These are phyloP conservation scores for Biston betularia DNA, from an alignment of 2,888 invertebrate genomes.

Conservation along the genomic window DNA sequence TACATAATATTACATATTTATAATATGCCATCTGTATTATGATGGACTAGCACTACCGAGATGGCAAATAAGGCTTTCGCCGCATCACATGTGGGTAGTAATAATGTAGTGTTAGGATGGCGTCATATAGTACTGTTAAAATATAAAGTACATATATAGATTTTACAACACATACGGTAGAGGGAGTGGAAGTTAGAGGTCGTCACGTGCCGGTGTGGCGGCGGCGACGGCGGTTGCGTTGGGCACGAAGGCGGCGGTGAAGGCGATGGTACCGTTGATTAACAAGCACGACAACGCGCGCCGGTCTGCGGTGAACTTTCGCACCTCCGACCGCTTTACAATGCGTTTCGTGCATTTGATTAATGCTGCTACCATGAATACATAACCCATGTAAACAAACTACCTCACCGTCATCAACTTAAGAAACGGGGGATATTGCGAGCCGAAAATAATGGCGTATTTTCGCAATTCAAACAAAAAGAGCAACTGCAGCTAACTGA, in stretches of 20 bases:
- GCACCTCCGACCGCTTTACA: neutral
- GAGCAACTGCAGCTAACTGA: too few species aligned
- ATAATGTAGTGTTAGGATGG: too few species aligned
- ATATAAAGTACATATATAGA: neutral
- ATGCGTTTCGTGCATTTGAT: neutral
- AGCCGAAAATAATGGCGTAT: neutral
- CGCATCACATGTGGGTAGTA: too few species aligned
- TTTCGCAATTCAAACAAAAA: neutral
- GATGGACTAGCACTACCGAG: too few species aligned
- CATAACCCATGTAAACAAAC: slow-evolving; percentile 5
- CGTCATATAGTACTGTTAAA: neutral
- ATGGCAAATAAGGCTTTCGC: too few species aligned
- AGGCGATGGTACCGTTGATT: slow-evolving; percentile 48
- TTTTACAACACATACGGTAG: neutral
- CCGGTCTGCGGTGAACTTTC: slow-evolving; percentile 4
- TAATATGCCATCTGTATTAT: too few species aligned
- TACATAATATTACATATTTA: too few species aligned
- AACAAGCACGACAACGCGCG: slow-evolving; percentile 57
- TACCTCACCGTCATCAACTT: neutral
- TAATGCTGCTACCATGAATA: slow-evolving; percentile 1
- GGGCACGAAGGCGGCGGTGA: slow-evolving; percentile 56
- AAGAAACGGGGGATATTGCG: too few species aligned
- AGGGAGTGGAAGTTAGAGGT: slow-evolving; percentile 55
- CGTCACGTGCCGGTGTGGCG: slow-evolving; percentile 51
- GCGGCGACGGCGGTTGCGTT: slow-evolving; percentile 15